phyloP scores from a whole-genome alignment of 2,113 vertebrate genomes.

The Ophthalmotilapia sp. region DNA sequence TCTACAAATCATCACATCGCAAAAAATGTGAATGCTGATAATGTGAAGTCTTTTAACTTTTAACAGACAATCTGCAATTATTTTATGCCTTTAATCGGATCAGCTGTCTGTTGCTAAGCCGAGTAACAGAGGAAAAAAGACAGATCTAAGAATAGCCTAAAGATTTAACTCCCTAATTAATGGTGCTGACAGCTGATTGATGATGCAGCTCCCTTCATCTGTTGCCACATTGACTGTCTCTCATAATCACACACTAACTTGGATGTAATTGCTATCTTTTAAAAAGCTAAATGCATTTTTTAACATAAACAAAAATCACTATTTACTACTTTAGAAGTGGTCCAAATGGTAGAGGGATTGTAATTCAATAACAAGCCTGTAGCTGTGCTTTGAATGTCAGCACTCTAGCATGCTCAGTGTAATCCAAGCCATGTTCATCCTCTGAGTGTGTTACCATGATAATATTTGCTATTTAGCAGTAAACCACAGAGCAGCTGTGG shows the following conservation, averaged over 20 bases:
- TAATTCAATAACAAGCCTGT: not conserved
- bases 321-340: not conserved
- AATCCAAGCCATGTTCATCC: not conserved
- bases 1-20: not conserved
- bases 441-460: not conserved
- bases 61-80: not conserved
- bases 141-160: slow-evolving; percentile 34
- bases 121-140: not conserved
- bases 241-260: not conserved
- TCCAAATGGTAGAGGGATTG: not conserved
- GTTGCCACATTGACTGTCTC: not conserved
- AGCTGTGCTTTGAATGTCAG: not conserved
- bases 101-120: slow-evolving; percentile 16
- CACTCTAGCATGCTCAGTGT: not conserved
- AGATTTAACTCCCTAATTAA: slow-evolving; percentile 32
- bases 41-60: not conserved
- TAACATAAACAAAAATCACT: not conserved
- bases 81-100: not conserved
- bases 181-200: slow-evolving; percentile 44
- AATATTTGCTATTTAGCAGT: not conserved
- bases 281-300: not conserved
- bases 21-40: not conserved
- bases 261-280: not conserved
- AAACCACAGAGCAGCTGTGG: not conserved
- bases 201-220: not conserved